Conservation (phyloP, 2,113 vertebrate genomes). For the Eulemur macaco region DNA sequence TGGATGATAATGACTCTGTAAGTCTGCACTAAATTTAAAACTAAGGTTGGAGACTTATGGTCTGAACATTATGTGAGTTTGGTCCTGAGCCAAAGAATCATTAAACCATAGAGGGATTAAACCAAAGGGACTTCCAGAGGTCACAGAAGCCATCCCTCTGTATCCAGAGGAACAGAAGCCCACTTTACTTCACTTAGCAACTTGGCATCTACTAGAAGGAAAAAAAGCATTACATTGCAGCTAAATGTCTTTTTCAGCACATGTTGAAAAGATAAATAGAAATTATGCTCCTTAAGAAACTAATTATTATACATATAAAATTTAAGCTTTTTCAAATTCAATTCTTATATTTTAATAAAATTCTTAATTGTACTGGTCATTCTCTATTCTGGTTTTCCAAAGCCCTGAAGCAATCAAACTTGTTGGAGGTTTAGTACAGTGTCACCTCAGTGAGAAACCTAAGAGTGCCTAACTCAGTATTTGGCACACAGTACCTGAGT, state of each 20-base stretch:
- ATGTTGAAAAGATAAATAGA: conserved; percentile 26
- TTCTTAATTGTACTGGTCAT: background rate
- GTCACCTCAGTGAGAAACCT: background rate
- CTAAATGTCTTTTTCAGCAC: background rate
- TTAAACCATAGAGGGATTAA: conserved; percentile 49
- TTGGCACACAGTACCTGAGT: background rate
- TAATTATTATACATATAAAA: background rate
- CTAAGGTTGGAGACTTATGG: conserved; percentile 41
- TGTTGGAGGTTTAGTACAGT: background rate
- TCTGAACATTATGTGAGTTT: conserved; percentile 66
- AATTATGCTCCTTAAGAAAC: conserved; percentile 15
- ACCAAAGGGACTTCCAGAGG: conserved; percentile 51
- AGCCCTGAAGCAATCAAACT: background rate
- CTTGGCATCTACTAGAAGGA: background rate
- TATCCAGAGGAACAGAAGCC: conserved; percentile 35
- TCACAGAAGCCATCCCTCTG: conserved; percentile 52
- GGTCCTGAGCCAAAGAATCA: conserved; percentile 62
- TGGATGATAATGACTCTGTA: conserved; percentile 8
- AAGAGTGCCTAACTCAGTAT: background rate
- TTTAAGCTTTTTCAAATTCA: conserved; percentile 1
- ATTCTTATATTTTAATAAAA: background rate
- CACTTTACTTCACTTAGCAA: conserved; percentile 53
- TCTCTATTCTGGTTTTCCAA: conserved; percentile 22
- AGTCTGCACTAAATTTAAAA: conserved; percentile 71
- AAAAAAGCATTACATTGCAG: background rate